Percentiles rank a stretch among this genome's conserved stretches.
Conservation (phyloP, 2,113 vertebrate genomes). For the Orientallactaga bullata region DNA sequence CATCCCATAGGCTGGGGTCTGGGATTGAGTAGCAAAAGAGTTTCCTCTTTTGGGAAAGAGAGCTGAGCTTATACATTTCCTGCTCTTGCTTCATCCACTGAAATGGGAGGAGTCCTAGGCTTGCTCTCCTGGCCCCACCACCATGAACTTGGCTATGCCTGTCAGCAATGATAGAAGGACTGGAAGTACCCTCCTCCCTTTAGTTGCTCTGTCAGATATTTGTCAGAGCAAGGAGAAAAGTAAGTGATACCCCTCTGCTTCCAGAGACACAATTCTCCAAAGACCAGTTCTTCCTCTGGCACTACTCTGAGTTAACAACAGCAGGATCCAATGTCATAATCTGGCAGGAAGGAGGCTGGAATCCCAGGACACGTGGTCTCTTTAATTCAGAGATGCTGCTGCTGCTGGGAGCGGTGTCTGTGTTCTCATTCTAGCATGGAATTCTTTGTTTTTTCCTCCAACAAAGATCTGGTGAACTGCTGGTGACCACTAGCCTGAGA, state of each 20-base stretch:
- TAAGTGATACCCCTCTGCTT: background rate
- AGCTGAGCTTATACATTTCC: no score
- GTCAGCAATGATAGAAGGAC: background rate
- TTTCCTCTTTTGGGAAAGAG: no score
- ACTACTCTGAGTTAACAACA: fast-evolving
- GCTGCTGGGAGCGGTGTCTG: background rate
- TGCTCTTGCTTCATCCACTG: background rate
- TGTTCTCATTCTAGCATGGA: background rate
- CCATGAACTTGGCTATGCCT: no score
- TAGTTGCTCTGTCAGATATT: background rate
- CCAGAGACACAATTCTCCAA: fast-evolving
- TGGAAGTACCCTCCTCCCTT: background rate
- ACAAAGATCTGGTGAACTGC: background rate
- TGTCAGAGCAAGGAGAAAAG: background rate
- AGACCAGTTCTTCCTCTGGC: fast-evolving
- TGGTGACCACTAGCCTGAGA: background rate
- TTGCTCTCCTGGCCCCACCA: no score
- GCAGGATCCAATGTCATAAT: fast-evolving
- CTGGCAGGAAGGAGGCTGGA: fast-evolving
- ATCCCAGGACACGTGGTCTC: background rate
- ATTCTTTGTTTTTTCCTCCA: background rate
- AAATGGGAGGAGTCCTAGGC: background rate
- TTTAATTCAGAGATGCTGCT: fast-evolving
- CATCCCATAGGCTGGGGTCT: background rate
- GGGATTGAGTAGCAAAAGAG: background rate